A percentile compares a stretch with the other conserved stretches of the same genome.
Conservation (phyloP, 2,797 vertebrate species). For the Hippoglossus hippoglossus region DNA sequence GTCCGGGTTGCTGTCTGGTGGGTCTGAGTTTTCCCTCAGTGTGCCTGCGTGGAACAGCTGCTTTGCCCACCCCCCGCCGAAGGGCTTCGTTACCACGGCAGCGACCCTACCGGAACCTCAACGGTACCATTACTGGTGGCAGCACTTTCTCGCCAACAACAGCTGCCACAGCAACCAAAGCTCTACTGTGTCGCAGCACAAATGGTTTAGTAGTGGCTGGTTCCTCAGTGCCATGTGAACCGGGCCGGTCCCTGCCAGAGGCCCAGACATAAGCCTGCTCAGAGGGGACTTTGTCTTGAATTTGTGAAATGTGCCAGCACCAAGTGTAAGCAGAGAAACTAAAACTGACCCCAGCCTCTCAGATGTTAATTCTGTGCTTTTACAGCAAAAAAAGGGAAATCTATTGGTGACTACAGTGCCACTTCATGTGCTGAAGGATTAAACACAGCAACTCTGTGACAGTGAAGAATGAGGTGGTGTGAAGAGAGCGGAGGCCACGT, state of each 20-base stretch:
- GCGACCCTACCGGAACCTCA: slow-evolving; percentile 88
- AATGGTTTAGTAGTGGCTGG: slow-evolving; percentile 61
- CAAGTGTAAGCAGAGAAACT: slow-evolving; percentile 3
- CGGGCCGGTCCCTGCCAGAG: slow-evolving; percentile 89
- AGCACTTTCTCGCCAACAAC: slow-evolving; percentile 30
- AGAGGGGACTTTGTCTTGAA: background rate
- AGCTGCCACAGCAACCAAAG: slow-evolving; percentile 62
- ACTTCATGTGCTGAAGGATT: slow-evolving; percentile 13
- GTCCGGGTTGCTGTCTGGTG: slow-evolving; percentile 90
- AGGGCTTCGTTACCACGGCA: slow-evolving; percentile 66
- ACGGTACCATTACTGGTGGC: slow-evolving; percentile 81
- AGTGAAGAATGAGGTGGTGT: background rate
- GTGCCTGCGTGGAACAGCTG: slow-evolving; percentile 86
- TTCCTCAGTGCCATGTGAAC: slow-evolving; percentile 70
- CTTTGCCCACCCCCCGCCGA: slow-evolving; percentile 41
- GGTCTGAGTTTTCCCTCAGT: slow-evolving; percentile 89
- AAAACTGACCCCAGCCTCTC: background rate
- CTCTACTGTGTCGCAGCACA: slow-evolving; percentile 83
- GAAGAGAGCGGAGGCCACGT: background rate
- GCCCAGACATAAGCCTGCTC: slow-evolving; percentile 83
- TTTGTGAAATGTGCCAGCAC: slow-evolving; percentile 21
- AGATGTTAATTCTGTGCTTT: slow-evolving; percentile 10
- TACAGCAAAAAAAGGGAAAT: background rate
- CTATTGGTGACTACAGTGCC: background rate
- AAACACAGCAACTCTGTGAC: slow-evolving; percentile 12